Conservation (phyloP, 2,113 vertebrate species). For the Platichthys flesus region DNA sequence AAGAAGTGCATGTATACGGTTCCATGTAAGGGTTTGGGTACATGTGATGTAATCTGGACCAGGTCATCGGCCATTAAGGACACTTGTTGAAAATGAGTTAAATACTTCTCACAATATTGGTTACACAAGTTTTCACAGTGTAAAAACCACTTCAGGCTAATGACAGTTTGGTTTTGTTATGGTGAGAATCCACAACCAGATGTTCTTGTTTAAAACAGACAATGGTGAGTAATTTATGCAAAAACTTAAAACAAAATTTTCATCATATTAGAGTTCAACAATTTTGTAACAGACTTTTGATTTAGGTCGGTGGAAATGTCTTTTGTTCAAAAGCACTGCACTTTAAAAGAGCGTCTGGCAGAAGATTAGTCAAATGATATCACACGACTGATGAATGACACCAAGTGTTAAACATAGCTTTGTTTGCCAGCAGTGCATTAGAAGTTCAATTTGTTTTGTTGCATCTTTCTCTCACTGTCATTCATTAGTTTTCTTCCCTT, state of each 20-base stretch:
- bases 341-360: neutral
- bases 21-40: neutral
- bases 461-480: neutral
- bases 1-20: too few species aligned
- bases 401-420: too few species aligned
- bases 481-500: too few species aligned
- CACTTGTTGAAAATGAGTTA: too few species aligned
- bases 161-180: too few species aligned
- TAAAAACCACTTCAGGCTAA: too few species aligned
- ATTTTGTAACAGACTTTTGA: neutral
- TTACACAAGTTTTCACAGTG: too few species aligned
- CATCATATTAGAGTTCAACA: neutral
- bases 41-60: too few species aligned
- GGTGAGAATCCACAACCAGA: too few species aligned
- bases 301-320: neutral
- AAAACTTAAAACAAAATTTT: neutral
- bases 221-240: neutral
- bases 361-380: neutral
- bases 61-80: too few species aligned
- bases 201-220: neutral
- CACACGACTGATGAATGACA: neutral
- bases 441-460: neutral
- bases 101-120: too few species aligned
- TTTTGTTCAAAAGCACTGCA: neutral
- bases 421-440: neutral